Evolutionary conservation across 30 jellyfish, hydroid and myxozoan species (phyloP), one percentile per base, ranked within the genome.

Genomic region (Cassiopea andromeda): DNA sequence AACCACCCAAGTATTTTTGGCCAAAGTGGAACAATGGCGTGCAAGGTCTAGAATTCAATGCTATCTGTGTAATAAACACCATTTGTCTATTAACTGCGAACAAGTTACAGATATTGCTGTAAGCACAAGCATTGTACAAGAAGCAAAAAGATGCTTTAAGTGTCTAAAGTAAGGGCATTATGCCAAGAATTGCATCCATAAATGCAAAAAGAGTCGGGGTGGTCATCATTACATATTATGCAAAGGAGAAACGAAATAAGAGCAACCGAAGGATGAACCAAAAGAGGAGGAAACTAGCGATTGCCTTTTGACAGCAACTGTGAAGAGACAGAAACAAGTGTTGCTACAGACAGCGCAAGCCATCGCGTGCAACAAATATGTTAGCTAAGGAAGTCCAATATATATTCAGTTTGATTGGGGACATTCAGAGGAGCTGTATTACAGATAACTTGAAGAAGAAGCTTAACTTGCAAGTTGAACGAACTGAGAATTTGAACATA

Each of bases 1-100:
- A n/a, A 83, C 85, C 46, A 83, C 85, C 19, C 46, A 83, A 66
- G 69, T 76, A 48, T 83, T 83, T 60, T 45, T 83, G 27, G 54
- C 92, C 0, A 73, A 69, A 44, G 80, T 2, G 69, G 67, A 27
- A 48, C 74, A 66, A 67, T 44, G 71, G 60, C 44, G 47, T 6
- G 38, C 64, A 18, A 15, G 12, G 12, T 6, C 64, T 6, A 10
- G 64, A 54, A 54, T 66, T 46, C 82, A 18, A 45, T 83, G 83
- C 48, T 83, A 83, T 57, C 69, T 69, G 69, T 83, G 75, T 75
- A 45, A 6, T 43, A 45, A 54, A 57, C 84, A 19, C n/a, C 83
- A 83, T 19, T 69, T 46, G 14, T 66, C 91, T 46, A 60, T n/a
- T 19, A 57, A n/a, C 54, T 72, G 91, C 74, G 38, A 83, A 15